Conservation (phyloP, 2,888 invertebrate genomes). For the Osmoderma eremita region DNA sequence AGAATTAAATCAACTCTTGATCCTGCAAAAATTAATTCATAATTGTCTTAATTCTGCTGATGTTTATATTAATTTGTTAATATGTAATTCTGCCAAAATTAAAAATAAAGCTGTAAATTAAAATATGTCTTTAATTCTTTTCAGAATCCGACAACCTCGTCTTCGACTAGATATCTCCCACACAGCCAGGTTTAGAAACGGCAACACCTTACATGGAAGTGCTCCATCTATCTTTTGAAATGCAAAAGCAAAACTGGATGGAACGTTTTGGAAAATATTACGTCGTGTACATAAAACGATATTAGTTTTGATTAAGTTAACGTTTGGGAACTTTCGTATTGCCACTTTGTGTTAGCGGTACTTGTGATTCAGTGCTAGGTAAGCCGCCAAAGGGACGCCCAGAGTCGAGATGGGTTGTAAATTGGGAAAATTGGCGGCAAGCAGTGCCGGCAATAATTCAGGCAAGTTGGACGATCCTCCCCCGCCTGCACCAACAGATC, state of each 20-base stretch:
- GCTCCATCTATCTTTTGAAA: neutral
- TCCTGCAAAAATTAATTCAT: no score
- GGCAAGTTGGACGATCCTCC: conserved; percentile 69
- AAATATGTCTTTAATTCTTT: no score
- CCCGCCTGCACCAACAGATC: conserved; percentile 78
- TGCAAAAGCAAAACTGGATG: conserved; percentile 4
- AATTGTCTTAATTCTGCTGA: no score
- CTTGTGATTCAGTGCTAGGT: conserved; percentile 15
- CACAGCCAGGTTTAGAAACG: no score
- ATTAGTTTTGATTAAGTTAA: conserved; percentile 1
- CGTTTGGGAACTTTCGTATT: neutral
- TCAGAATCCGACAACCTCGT: no score
- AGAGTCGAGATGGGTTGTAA: conserved; percentile 76
- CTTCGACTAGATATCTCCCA: no score
- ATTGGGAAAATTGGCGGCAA: conserved; percentile 77
- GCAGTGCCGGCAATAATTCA: conserved; percentile 54
- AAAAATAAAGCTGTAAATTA: no score
- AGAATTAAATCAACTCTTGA: no score
- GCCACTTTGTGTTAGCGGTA: neutral
- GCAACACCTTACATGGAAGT: conserved; percentile 6
- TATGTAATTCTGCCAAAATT: no score
- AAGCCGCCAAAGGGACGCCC: neutral
- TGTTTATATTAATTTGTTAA: no score
- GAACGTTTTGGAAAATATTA: neutral
- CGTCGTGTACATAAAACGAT: conserved; percentile 7